Evolutionary conservation across 2,888 invertebrate species (phyloP).

Genomic region (Chymomyza caudatula): DNA sequence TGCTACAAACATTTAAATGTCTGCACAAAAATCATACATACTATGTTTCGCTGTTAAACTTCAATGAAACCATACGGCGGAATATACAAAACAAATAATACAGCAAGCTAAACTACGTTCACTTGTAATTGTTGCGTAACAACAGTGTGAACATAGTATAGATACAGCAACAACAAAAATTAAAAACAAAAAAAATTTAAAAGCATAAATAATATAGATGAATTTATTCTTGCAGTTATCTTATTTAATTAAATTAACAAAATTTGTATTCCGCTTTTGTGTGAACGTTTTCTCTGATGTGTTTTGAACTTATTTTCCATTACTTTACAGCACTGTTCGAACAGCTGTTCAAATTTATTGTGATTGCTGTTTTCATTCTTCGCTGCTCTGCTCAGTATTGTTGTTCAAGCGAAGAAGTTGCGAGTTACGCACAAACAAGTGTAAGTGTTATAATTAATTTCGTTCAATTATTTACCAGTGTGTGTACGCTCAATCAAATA

Average conservation of each 20-base stretch:
- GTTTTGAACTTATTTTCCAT: neutral
- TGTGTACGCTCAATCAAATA: conserved; percentile 23
- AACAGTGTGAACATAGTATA: no score
- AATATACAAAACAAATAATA: no score
- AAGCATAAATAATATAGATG: no score
- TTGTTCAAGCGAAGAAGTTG: conserved; percentile 27
- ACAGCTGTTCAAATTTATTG: neutral
- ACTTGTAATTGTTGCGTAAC: no score
- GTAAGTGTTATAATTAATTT: conserved; percentile 9
- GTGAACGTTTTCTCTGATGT: neutral
- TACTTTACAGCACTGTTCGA: neutral
- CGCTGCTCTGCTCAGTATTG: conserved; percentile 31
- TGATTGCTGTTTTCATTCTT: conserved; percentile 10
- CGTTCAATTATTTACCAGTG: conserved; percentile 1
- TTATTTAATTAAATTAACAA: neutral
- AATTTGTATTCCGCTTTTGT: neutral
- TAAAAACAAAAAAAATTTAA: no score
- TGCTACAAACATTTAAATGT: no score
- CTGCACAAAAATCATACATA: no score
- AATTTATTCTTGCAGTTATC: neutral
- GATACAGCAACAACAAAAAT: no score
- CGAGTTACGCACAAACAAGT: conserved; percentile 5
- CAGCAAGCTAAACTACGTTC: no score
- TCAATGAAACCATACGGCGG: no score
- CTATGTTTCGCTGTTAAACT: no score